phyloP scores from a whole-genome alignment of 2,888 invertebrate species.

The Eulithis prunata region DNA sequence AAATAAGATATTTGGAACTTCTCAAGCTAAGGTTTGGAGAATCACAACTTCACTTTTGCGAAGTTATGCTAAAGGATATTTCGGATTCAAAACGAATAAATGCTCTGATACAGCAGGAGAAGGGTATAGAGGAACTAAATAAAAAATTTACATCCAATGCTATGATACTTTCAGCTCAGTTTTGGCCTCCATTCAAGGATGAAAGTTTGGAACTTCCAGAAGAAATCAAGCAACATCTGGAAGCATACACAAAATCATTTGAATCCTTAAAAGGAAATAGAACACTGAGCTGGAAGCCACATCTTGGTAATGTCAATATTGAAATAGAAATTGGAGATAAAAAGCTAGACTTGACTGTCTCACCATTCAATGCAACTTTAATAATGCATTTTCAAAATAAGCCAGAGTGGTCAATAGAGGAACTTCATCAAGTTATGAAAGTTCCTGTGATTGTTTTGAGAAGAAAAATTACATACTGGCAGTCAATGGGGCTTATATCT shows the following conservation, averaged over 20 bases:
- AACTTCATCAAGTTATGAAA: constrained; percentile 92
- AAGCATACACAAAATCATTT: constrained; percentile 94
- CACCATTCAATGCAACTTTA: constrained; percentile 97
- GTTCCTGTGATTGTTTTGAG: constrained; percentile 94
- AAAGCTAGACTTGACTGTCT: constrained; percentile 91
- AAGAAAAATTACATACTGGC: constrained; percentile 96
- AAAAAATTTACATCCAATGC: constrained; percentile 83
- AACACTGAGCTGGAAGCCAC: constrained; percentile 96
- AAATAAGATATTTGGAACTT: constrained; percentile 96
- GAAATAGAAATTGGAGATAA: constrained; percentile 94
- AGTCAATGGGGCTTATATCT: constrained; percentile 93
- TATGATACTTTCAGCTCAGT: constrained; percentile 98
- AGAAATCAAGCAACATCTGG: constrained; percentile 91
- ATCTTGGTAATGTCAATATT: constrained; percentile 95
- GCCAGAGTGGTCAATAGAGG: constrained; percentile 93
- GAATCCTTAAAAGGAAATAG: constrained; percentile 96
- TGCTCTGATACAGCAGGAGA: constrained; percentile 91
- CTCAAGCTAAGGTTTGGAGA: constrained; percentile 98
- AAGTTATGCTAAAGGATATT: constrained; percentile 99
- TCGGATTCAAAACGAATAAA: constrained; percentile 98
- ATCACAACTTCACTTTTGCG: constrained; percentile 97
- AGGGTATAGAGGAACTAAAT: constrained; percentile 75
- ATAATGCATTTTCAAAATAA: constrained; percentile 96
- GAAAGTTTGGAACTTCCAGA: constrained; percentile 95
- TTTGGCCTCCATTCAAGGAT: constrained; percentile 99